Conservation (phyloP, 2,797 vertebrate genomes). For the Sciaenops ocellatus region DNA sequence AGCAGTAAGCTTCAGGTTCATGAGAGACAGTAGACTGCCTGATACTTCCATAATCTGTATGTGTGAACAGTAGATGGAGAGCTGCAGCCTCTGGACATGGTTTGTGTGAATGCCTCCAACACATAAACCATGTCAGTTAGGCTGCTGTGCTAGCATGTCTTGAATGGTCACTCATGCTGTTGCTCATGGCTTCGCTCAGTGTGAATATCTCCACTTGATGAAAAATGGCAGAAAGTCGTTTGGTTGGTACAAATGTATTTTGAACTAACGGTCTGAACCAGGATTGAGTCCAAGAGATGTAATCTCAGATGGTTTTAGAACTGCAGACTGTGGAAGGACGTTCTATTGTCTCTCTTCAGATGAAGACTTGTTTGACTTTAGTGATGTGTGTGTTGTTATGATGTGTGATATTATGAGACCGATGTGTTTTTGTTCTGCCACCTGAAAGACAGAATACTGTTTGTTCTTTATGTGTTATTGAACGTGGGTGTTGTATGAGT, state of each 20-base stretch:
- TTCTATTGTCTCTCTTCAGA: neutral
- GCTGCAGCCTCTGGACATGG: too few relatives aligned
- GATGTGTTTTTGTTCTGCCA: neutral
- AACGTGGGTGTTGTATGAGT: conserved; percentile 4
- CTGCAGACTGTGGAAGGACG: neutral
- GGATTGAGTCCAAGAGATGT: neutral
- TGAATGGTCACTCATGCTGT: neutral
- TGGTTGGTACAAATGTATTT: neutral
- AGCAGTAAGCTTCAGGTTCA: neutral
- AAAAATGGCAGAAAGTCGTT: neutral
- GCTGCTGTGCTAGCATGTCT: too few relatives aligned
- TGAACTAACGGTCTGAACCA: neutral
- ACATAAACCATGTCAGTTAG: too few relatives aligned
- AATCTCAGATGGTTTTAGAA: conserved; percentile 15
- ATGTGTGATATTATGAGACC: conserved; percentile 1
- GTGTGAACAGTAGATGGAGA: neutral
- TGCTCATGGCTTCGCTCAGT: neutral
- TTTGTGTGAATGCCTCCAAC: too few relatives aligned
- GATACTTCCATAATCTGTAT: too few relatives aligned
- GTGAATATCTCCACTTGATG: neutral
- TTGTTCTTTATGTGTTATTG: neutral
- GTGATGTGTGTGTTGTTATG: neutral
- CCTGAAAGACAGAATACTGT: neutral
- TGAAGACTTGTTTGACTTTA: neutral
- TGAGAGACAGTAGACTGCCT: neutral